Conservation (phyloP, 2,888 invertebrate genomes). For the Parapristionchus giblindavisi region DNA sequence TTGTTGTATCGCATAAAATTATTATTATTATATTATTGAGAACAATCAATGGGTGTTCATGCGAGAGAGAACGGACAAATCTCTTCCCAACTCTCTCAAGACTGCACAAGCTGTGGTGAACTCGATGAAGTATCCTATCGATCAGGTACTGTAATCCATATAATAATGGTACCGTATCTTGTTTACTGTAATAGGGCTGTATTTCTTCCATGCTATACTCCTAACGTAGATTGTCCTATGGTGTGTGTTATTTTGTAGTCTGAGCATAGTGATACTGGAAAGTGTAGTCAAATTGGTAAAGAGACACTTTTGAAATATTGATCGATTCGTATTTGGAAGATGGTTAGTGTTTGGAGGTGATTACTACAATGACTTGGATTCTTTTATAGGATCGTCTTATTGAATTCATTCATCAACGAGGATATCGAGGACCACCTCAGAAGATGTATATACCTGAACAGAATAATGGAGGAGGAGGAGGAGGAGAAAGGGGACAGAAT, state of each 20-base stretch:
- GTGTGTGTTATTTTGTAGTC: no score
- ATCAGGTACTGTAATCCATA: slow-evolving; percentile 48
- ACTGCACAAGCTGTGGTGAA: slow-evolving; percentile 77
- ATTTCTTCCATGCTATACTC: no score
- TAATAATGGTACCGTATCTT: slow-evolving; percentile 29
- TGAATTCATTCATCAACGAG: neutral
- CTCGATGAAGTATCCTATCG: slow-evolving; percentile 65
- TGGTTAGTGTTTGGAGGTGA: neutral
- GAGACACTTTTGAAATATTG: no score
- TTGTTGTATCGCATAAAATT: neutral
- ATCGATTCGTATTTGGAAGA: no score
- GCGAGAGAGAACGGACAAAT: slow-evolving; percentile 95
- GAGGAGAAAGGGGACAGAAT: slow-evolving; percentile 2
- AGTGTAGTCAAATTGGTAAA: no score
- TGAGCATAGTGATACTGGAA: no score
- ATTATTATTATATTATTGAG: slow-evolving; percentile 29
- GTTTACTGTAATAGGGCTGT: no score
- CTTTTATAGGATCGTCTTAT: slow-evolving; percentile 12
- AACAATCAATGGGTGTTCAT: slow-evolving; percentile 84
- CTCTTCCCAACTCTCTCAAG: slow-evolving; percentile 86
- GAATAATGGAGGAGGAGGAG: slow-evolving; percentile 20
- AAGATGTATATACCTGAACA: slow-evolving; percentile 27
- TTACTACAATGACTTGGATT: neutral
- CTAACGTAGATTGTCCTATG: no score
- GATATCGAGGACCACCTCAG: slow-evolving; percentile 12